Evolutionary conservation across 2,113 vertebrate genomes (phyloP).

Genomic region (Catharus bicknelli): DNA sequence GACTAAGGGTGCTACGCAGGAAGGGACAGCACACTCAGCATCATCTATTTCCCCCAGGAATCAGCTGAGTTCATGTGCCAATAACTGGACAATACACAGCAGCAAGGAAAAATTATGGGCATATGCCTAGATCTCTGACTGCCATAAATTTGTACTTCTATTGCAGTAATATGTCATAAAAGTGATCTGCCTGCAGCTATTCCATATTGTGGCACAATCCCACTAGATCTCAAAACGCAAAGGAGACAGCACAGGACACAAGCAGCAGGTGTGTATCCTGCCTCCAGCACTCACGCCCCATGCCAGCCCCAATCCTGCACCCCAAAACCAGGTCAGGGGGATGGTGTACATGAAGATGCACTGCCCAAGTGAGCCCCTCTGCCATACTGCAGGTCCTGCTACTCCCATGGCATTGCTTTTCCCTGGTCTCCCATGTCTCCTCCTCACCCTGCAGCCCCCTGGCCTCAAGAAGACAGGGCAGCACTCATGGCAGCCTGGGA

Average conservation of each 20-base stretch:
- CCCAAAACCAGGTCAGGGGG: neutral
- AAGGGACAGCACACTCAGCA: rapidly evolving
- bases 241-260: rapidly evolving
- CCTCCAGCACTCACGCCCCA: rapidly evolving
- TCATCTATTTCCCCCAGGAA: rapidly evolving
- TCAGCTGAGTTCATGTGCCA: neutral
- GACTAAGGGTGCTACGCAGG: neutral
- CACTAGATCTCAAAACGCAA: neutral
- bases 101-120: neutral
- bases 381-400: rapidly evolving
- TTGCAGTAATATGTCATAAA: neutral
- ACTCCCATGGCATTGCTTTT: rapidly evolving
- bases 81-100: neutral
- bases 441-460: neutral
- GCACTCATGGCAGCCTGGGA: neutral
- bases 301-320: rapidly evolving
- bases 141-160: constrained; percentile 14
- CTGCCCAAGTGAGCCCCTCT: neutral
- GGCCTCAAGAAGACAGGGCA: rapidly evolving
- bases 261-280: neutral
- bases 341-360: rapidly evolving
- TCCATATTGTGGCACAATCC: neutral
- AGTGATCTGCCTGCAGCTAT: neutral
- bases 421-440: neutral
- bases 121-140: neutral